Evolutionary conservation across 1,140 invertebrate species (phyloP).

Genomic region (Platorchestia sp.): DNA sequence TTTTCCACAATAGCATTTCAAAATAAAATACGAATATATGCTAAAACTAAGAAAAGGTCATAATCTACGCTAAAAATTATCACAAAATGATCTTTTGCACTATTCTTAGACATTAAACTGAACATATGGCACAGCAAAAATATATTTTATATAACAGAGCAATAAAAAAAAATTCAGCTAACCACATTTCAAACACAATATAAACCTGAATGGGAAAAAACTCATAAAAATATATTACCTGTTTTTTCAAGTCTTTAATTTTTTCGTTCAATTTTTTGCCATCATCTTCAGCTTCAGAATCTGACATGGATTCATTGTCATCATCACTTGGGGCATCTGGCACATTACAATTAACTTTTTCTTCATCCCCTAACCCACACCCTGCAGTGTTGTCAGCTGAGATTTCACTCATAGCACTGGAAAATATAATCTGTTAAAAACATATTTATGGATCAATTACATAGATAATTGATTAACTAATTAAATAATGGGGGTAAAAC

Average conservation of each 20-base stretch:
- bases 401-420: not conserved
- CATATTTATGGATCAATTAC: too few species aligned
- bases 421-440: too few species aligned
- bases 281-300: slow-evolving; percentile 28
- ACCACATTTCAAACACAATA: too few species aligned
- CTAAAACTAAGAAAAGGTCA: not conserved
- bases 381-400: not conserved
- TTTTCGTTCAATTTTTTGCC: slow-evolving; percentile 62
- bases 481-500: too few species aligned
- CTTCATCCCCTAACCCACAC: not conserved
- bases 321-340: not conserved
- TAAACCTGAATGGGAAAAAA: not conserved
- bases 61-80: not conserved
- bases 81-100: not conserved
- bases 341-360: not conserved
- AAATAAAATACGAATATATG: not conserved
- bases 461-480: too few species aligned
- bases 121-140: not conserved
- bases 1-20: not conserved
- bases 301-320: not conserved
- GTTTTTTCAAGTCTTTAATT: slow-evolving; percentile 68
- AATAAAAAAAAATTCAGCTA: too few species aligned
- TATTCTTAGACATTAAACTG: not conserved
- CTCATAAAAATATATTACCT: slow-evolving; percentile 9
- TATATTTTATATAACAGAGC: not conserved